These are phyloP conservation scores for Drosophila nr. medialis DNA, from an alignment of 2,888 invertebrate species.

Conservation along the genomic window DNA sequence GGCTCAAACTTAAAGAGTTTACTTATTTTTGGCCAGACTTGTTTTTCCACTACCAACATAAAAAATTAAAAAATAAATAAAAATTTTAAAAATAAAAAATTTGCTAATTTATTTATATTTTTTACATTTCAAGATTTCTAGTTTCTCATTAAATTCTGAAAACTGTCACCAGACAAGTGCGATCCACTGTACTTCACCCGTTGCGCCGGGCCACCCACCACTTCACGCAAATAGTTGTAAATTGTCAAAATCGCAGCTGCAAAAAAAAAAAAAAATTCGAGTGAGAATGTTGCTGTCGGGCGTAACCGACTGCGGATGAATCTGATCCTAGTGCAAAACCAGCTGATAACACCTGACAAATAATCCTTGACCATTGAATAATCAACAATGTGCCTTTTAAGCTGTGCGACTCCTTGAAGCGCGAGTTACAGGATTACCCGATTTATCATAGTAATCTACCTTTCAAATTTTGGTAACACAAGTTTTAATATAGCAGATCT, in stretches of 20 bases:
- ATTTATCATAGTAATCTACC: neutral
- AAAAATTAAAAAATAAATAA: neutral
- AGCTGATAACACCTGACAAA: neutral
- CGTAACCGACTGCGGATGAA: neutral
- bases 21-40: neutral
- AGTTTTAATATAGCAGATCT: neutral
- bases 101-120: neutral
- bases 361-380: neutral
- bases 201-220: neutral
- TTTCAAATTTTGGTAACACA: neutral
- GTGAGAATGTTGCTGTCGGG: neutral
- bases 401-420: too few relatives aligned
- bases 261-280: slow-evolving; percentile 26
- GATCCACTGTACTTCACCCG: slow-evolving; percentile 33
- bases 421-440: neutral
- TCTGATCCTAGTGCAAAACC: neutral
- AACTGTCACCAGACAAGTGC: neutral
- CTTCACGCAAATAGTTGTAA: slow-evolving; percentile 59
- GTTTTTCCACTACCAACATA: neutral
- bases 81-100: too few relatives aligned
- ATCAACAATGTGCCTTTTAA: neutral
- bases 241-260: slow-evolving; percentile 52
- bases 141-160: neutral
- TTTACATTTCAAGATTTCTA: neutral
- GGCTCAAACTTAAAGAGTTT: neutral